Base-by-base conservation (phyloP, 2,797 vertebrate genomes). In the Falco berigora region DNA sequence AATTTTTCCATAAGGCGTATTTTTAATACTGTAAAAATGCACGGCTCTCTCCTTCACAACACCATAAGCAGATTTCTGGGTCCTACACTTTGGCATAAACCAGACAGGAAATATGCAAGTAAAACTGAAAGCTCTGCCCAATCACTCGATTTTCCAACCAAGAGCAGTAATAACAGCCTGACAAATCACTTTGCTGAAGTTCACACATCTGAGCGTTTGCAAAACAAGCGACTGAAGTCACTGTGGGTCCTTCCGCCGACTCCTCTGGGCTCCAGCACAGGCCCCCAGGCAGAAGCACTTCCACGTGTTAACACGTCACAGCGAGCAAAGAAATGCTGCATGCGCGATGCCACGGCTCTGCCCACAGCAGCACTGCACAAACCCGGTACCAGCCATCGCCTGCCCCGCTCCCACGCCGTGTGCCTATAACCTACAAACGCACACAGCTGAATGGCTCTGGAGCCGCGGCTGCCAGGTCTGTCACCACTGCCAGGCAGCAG, bases 341-440 rank as follows among this genome's bases (percentile, higher is more conserved):
- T 1, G 2, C 1, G 5, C 1, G 5, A 19, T 3, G 30, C 38
- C 46, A 3, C 5, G 1, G 66, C 62, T 42, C 74, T 17, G 63
- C 77, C 27, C 34, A 2, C 74, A 4, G 4, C 89, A 28, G n/a
- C 13, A 6, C 62, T 9, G 32, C 28, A 6, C 27, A 27, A 32
- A 14, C 23, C 69, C 1, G 23, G 25, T 4, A 19, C 49, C 12
- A 30, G 34, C 7, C 24, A 7, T 8, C 8, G 55, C 24, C n/a
- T 6, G 28, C 63, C 4, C 17, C 6, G 58, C 58, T 56, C 53
- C 58, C 47, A 4, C 49, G 3, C 36, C 16, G 22, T 12, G 42
- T 21, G 42, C 47, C 3, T 42, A 4, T n/a, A 64, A 86, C 23
- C 34, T 15, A 44, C 2, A 4, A 32, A 38, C 21, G 18, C 49